Conservation (phyloP, 2,888 invertebrate species). For the Miltochrista miniata region DNA sequence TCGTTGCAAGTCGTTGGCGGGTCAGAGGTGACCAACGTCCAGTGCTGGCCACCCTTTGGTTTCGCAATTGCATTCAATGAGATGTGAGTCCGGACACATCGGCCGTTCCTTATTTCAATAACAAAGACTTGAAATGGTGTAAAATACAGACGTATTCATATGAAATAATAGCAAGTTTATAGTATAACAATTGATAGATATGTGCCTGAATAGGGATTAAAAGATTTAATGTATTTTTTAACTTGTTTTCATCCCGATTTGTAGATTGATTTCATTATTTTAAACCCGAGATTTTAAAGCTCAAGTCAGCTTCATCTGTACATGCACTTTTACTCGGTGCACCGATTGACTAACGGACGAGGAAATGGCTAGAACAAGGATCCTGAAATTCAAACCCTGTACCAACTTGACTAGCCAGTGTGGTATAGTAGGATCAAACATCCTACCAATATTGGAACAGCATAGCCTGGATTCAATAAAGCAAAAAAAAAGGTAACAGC, state of each 20-base stretch:
- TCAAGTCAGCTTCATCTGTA: too few species aligned
- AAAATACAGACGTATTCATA: constrained; percentile 3
- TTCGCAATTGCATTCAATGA: constrained; percentile 55
- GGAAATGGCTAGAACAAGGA: too few species aligned
- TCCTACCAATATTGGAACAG: too few species aligned
- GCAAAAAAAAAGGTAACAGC: too few species aligned
- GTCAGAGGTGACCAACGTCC: constrained; percentile 80
- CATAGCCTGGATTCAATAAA: too few species aligned
- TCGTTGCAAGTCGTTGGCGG: constrained; percentile 53
- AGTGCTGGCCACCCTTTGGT: constrained; percentile 63
- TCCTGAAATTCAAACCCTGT: too few species aligned
- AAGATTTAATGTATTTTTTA: neutral
- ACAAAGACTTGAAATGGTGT: constrained; percentile 20
- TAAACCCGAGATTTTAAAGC: too few species aligned
- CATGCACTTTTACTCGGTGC: too few species aligned
- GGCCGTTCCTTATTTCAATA: constrained; percentile 37
- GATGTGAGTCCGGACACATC: constrained; percentile 30
- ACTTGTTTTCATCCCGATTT: neutral
- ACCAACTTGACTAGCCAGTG: too few species aligned
- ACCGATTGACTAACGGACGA: too few species aligned
- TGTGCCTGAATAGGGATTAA: neutral
- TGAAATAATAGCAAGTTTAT: constrained; percentile 10
- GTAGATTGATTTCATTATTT: too few species aligned
- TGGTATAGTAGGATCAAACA: too few species aligned
- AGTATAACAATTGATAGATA: neutral